phyloP scores from a whole-genome alignment of 1,140 invertebrate genomes.

The Drosophila lowei region DNA sequence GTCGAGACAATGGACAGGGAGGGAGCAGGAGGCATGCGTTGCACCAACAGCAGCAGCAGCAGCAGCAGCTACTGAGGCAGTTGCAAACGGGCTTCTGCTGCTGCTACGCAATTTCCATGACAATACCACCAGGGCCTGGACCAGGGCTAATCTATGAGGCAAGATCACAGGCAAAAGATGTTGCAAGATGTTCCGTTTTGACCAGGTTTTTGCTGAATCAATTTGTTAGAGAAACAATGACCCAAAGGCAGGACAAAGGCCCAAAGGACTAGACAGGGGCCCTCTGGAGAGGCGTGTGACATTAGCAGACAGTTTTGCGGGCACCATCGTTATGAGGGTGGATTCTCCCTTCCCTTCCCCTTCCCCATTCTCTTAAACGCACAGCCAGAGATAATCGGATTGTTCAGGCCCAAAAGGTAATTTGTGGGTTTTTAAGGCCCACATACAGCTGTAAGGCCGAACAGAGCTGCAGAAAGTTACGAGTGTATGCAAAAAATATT shows the following conservation, averaged over 20 bases:
- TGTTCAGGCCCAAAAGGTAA: conserved; percentile 56
- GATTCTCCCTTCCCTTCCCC: conserved; percentile 7
- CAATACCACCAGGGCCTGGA: conserved; percentile 44
- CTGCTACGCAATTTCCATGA: conserved; percentile 56
- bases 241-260: conserved; percentile 43
- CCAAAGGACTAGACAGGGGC: conserved; percentile 27
- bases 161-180: conserved; percentile 63
- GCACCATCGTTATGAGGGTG: conserved; percentile 47
- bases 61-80: conserved; percentile 27
- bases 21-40: conserved; percentile 48
- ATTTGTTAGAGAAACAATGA: conserved; percentile 70
- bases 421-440: conserved; percentile 69
- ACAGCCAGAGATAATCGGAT: conserved; percentile 70
- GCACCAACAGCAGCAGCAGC: conserved; percentile 8
- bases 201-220: conserved; percentile 65
- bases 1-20: conserved; percentile 6
- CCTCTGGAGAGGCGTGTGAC: conserved; percentile 68
- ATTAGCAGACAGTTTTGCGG: conserved; percentile 68
- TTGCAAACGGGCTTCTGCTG: conserved; percentile 15
- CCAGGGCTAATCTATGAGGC: conserved; percentile 63
- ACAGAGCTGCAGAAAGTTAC: conserved; percentile 20
- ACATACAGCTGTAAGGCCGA: conserved; percentile 15
- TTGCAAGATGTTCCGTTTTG: conserved; percentile 61
- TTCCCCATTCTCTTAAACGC: conserved; percentile 24
- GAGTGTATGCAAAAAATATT: conserved; percentile 43